Base-by-base conservation (phyloP, 2,113 vertebrate species). In the Tetrax tetrax region DNA sequence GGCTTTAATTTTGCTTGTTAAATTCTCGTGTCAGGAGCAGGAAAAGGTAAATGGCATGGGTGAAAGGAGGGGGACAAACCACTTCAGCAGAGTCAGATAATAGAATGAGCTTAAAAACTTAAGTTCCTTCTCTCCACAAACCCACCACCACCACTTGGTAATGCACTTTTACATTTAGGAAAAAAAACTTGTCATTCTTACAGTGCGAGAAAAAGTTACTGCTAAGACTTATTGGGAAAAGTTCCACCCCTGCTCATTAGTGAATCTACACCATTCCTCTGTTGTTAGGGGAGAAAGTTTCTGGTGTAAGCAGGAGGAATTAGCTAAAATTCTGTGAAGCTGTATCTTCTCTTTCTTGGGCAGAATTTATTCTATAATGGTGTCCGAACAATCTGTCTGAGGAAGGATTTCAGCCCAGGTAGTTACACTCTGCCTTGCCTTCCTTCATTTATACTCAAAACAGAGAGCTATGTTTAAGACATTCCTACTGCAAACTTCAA, bases 1-100 rank as follows among this genome's bases (percentile, higher is more conserved):
- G 51, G 85, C 60, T 95, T 95, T 85, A 71, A 61, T 88, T 95
- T 35, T 90, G 66, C 76, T 87, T 80, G 72, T 86, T 94, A 96
- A 95, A 70, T 89, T 91, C 68, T 90, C 3, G 0, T 75, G 76
- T 89, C 66, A 66, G 76, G 24, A 89, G 51, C 29, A 93, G 65
- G 47, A 70, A 83, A 87, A 87, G 35, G 60, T 94, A 87, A 92
- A 94, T 75, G 11, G 83, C 4, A 4, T 70, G 56, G 60, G 64
- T 85, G 88, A 91, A 87, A 94, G 18, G 20, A 61, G 29, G n/a
- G 17, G 35, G 37, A 86, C 17, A n/a, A 97, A 66, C 19, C 21
- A 48, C 71, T 92, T 84, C 56, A 63, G 28, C 51, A 43, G 51
- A 93, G 25, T 47, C 89, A 95, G 74, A 68, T 61, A 94, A 87